These are phyloP conservation scores for Electrophaes corylata DNA, from an alignment of 2,888 invertebrate genomes.

Conservation along the genomic window DNA sequence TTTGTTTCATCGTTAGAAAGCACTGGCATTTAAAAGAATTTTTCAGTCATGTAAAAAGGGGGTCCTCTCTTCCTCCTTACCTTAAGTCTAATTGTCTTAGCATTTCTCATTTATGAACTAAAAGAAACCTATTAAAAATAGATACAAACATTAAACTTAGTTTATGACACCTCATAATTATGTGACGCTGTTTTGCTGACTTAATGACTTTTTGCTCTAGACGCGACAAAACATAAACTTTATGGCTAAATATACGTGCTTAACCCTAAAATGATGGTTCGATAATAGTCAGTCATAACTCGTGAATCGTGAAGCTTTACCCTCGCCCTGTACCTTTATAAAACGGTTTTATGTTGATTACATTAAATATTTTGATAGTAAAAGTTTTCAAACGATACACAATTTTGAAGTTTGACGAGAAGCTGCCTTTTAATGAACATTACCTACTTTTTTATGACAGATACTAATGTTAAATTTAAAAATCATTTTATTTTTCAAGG, in stretches of 20 bases:
- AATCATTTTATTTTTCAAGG: too few relatives aligned
- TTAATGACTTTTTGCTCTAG: constrained; percentile 32
- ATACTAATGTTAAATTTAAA: too few relatives aligned
- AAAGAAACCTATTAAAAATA: too few relatives aligned
- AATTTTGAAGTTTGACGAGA: not conserved
- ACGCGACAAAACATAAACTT: constrained; percentile 36
- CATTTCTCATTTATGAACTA: too few relatives aligned
- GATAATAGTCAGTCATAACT: constrained; percentile 53
- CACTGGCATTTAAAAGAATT: too few relatives aligned
- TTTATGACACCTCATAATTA: not conserved
- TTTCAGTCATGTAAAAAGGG: too few relatives aligned
- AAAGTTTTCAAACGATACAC: constrained; percentile 11
- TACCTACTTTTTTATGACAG: too few relatives aligned
- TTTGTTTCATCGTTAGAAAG: too few relatives aligned
- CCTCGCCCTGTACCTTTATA: constrained; percentile 27
- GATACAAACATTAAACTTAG: too few relatives aligned
- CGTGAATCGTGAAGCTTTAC: constrained; percentile 41
- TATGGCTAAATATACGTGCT: constrained; percentile 38
- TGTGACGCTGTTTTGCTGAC: not conserved
- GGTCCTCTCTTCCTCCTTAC: too few relatives aligned
- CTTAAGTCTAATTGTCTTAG: too few relatives aligned
- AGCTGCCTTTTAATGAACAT: too few relatives aligned
- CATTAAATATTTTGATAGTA: constrained; percentile 15
- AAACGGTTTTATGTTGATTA: constrained; percentile 32
- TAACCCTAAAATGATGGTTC: constrained; percentile 51